Percentiles rank a stretch among this genome's conserved stretches.
Evolutionary conservation across 2,113 vertebrate genomes (phyloP).

Genomic region (Nematolebias whitei): DNA sequence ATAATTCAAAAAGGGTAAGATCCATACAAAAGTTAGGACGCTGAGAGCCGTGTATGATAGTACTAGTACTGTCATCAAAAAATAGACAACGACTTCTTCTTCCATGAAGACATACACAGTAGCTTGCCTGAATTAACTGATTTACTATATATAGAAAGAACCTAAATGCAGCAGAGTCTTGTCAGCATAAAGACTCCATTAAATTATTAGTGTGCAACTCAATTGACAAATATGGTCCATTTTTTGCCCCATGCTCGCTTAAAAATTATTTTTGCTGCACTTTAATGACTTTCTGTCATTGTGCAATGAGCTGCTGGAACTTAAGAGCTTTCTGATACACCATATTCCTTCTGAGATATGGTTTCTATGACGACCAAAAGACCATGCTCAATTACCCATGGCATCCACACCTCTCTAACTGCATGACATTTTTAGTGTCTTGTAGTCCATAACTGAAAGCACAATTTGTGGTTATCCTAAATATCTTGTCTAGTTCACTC

Average conservation of each 20-base stretch:
- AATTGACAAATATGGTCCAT: not conserved
- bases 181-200: not conserved
- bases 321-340: conserved; percentile 4
- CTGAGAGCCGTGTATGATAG: not conserved
- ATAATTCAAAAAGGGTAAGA: not conserved
- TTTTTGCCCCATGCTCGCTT: not conserved
- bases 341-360: not conserved
- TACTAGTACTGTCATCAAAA: not conserved
- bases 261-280: not conserved
- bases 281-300: conserved; percentile 2
- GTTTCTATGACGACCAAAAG: conserved; percentile 43
- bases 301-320: conserved; percentile 10
- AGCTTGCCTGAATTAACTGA: not conserved
- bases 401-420: not conserved
- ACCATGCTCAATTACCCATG: conserved; percentile 20
- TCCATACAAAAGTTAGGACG: not conserved
- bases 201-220: not conserved
- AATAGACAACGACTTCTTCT: not conserved
- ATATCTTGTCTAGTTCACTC: too few relatives aligned
- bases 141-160: not conserved
- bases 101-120: not conserved
- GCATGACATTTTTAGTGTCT: not conserved
- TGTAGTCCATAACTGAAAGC: too few relatives aligned
- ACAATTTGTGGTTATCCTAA: too few relatives aligned
- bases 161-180: too few relatives aligned